Evolutionary conservation across 2,888 invertebrate genomes (phyloP), one percentile per base, ranked within the genome.

Genomic region (Luperina nickerlii): DNA sequence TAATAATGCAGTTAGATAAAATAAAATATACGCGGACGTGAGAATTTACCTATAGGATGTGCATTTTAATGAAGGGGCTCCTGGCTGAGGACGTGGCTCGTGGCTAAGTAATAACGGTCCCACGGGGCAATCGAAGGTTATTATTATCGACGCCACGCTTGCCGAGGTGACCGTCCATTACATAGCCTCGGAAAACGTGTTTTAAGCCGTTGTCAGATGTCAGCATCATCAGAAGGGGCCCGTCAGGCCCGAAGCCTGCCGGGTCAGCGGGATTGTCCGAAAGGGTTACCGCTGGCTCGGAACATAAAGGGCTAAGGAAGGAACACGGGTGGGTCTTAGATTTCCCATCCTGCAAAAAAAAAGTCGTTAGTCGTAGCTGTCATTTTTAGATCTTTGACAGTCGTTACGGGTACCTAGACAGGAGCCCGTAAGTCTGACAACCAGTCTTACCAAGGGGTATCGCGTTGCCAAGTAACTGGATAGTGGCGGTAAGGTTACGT

Each of bases 1-100:
- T 83, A 88, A 88, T 90, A 90, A 90, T 90, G 89, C 88, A 90
- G 86, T 82, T 87, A 79, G 81, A 87, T 76, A 79, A 84, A 85
- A 90, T 88, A 87, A 88, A 88, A 79, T 74, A 75, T 73, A 81
- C 68, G 57, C 83, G 78, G 77, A 85, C 87, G 76, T 87, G 82
- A 73, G 85, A 84, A 86, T 63, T 79, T 73, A 81, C 38, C 1
- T 78, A 89, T 42, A 88, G 90, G 65, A 11, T 87, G 89, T 76
- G 79, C 62, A n/a, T 38, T 78, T 76, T 42, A 42, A 62, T 62
- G n/a, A 20, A n/a, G 60, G 11, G 7, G n/a, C n/a, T 57, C 11
- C 9, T 51, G 0, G 6, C 15, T 32, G 9, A 48, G 27, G 0
- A n/a, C 38, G 24, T 2, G 15, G 2, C 42, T 32, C 32, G 13